Conservation (phyloP, 2,113 vertebrate species). For the Ursus arctos region DNA sequence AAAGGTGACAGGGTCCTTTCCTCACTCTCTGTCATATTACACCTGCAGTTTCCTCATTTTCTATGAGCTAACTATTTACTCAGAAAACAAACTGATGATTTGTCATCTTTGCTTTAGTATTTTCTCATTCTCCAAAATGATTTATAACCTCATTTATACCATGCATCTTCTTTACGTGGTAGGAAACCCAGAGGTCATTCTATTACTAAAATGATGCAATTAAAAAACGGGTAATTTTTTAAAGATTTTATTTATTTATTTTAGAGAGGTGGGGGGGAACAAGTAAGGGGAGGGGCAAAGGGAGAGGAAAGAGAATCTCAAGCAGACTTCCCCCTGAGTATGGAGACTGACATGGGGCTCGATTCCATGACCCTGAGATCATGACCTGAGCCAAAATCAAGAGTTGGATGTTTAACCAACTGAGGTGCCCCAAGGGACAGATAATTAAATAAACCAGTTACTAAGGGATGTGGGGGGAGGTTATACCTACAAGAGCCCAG, state of each 20-base stretch:
- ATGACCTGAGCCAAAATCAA: neutral
- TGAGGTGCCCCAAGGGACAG: neutral
- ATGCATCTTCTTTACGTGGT: neutral
- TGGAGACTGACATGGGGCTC: neutral
- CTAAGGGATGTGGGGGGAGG: neutral
- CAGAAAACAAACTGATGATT: neutral
- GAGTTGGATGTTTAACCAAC: neutral
- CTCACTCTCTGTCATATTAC: neutral
- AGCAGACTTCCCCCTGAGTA: neutral
- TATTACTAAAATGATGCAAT: neutral
- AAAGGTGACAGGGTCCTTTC: neutral
- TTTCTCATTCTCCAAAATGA: slow-evolving; percentile 38
- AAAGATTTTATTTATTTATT: neutral
- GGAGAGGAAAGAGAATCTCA: neutral
- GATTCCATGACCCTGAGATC: neutral
- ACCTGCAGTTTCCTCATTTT: neutral
- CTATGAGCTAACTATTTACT: neutral
- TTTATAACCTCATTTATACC: neutral
- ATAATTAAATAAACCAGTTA: neutral
- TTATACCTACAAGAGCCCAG: neutral
- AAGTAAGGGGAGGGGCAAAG: neutral
- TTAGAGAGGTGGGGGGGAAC: neutral
- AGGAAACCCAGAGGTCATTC: neutral
- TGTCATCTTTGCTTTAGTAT: neutral
- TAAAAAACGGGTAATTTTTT: neutral